phyloP scores from a whole-genome alignment of 2,797 vertebrate species.

The Galaxias olidus region DNA sequence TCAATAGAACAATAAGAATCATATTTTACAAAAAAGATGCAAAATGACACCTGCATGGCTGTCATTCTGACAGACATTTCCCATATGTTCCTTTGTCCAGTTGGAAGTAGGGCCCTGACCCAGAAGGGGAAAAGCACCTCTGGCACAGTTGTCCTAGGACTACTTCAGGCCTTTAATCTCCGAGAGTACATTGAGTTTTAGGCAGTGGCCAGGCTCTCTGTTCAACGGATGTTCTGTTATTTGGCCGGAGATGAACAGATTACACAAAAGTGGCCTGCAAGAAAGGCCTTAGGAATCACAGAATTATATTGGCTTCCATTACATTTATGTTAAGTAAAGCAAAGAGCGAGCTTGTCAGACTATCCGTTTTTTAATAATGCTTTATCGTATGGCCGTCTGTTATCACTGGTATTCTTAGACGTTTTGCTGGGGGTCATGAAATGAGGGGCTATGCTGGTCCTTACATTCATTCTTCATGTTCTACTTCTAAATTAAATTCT shows the following conservation, averaged over 20 bases:
- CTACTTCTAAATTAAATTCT: no score
- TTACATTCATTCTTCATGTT: no score
- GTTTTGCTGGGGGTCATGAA: no score
- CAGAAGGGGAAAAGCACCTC: constrained; percentile 46
- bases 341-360: constrained; percentile 9
- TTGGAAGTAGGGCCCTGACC: constrained; percentile 30
- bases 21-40: constrained; percentile 30
- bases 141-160: constrained; percentile 10
- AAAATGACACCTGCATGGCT: constrained; percentile 38
- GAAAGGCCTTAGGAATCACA: constrained; percentile 13
- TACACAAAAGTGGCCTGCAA: constrained; percentile 16
- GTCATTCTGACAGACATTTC: constrained; percentile 50
- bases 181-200: constrained; percentile 5
- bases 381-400: neutral
- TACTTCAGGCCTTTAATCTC: no score
- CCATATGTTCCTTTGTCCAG: constrained; percentile 43
- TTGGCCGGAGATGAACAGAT: constrained; percentile 19
- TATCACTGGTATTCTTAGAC: neutral
- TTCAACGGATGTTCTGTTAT: constrained; percentile 28
- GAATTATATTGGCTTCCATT: constrained; percentile 11
- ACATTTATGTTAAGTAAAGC: constrained; percentile 14
- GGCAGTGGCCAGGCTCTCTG: constrained; percentile 14
- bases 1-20: no score
- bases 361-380: constrained; percentile 9
- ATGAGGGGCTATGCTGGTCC: no score